Evolutionary conservation across 2,113 vertebrate species (phyloP), one percentile per base, ranked within the genome.

Genomic region (Mirza zaza): DNA sequence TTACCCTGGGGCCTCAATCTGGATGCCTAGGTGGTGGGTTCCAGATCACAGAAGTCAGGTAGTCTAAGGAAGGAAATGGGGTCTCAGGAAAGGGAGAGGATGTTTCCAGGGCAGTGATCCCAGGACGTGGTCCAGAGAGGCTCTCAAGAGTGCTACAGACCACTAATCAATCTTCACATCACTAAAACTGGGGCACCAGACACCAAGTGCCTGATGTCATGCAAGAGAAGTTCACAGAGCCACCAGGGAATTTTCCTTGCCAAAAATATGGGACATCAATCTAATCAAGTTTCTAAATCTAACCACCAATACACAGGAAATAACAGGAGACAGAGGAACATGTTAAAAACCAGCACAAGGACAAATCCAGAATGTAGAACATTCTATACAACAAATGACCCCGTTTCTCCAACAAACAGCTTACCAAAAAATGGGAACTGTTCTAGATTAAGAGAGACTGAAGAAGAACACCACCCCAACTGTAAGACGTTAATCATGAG

Each of bases 271-370:
- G 89, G 83, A 83, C 87, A 91, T 39, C 77, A 95, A 90, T 91
- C 96, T 89, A 76, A 94, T 71, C 73, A 84, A 45, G 90, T 82
- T 92, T 95, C 96, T 96, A 70, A 65, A 83, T 79, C 82, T 83
- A 95, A 94, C 55, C 34, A 82, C 27, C 39, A 82, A 52, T 21
- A 63, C n/a, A n/a, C 68, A 61, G 79, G 68, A 91, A 96, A 84
- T 23, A 27, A 27, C 0, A 32, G 36, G 48, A 65, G 59, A 36
- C 6, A 7, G 23, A 76, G 29, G 42, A 36, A 39, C 42, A 36
- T 0, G 21, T 48, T 65, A 42, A 80, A 70, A 36, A 52, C 2
- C 2, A 57, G 73, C 67, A 70, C 27, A 36, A 94, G 87, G 57
- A 80, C 75, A 79, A 94, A 79, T 8, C 48, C 42, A 79, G 87